A percentile compares a stretch with the other conserved stretches of the same genome.
Conservation (phyloP, 2,113 vertebrate genomes). For the Callopanchax toddi region DNA sequence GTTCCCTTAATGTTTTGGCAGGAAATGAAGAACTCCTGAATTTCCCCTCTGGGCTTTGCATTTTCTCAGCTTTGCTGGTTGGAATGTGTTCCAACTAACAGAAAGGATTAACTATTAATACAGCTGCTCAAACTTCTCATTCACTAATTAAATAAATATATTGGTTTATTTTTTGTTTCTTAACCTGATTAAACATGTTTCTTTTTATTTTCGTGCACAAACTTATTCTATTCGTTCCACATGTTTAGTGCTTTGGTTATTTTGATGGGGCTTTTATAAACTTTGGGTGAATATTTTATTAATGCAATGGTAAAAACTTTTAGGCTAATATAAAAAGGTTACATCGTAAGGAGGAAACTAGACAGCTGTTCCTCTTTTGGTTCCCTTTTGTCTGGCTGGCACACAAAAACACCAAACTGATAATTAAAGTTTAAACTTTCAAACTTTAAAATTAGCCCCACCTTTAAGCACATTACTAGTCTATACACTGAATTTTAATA, state of each 20-base stretch:
- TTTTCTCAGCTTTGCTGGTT: slow-evolving; percentile 5
- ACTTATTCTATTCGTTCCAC: neutral
- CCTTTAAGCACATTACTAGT: slow-evolving; percentile 4
- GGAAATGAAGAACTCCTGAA: slow-evolving; percentile 11
- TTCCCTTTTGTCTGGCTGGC: slow-evolving; percentile 8
- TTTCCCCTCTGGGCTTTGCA: slow-evolving; percentile 11
- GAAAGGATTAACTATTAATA: neutral
- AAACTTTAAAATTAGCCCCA: neutral
- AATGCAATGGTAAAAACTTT: neutral
- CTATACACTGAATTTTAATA: too few species aligned
- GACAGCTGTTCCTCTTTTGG: slow-evolving; percentile 7
- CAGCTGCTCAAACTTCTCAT: neutral
- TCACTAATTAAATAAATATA: neutral
- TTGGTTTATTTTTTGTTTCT: neutral
- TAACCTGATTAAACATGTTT: neutral
- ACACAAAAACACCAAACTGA: neutral
- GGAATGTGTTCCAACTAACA: neutral
- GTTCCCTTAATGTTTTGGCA: slow-evolving; percentile 16
- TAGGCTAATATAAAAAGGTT: neutral
- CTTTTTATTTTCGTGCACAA: neutral
- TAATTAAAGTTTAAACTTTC: slow-evolving; percentile 3
- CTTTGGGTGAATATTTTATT: neutral
- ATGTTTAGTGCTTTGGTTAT: neutral
- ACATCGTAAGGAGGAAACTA: slow-evolving; percentile 12
- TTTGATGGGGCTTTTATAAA: neutral